Conservation (phyloP, 2,888 invertebrate genomes). For the Clostera curtula region DNA sequence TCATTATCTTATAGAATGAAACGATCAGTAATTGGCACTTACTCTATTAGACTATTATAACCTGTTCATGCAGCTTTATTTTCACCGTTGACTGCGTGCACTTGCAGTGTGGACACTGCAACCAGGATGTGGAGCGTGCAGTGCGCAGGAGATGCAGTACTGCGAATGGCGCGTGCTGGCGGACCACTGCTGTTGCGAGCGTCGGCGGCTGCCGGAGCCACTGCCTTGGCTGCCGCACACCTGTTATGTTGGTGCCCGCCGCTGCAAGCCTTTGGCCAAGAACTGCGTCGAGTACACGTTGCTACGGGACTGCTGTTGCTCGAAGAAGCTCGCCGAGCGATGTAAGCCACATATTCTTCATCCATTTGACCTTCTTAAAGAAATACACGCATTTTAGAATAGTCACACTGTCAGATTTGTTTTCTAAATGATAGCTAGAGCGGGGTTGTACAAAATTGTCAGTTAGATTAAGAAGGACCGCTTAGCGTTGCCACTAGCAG, state of each 20-base stretch:
- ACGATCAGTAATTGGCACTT: too few relatives aligned
- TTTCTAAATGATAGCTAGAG: too few relatives aligned
- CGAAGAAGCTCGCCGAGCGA: constrained; percentile 70
- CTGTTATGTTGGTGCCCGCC: constrained; percentile 77
- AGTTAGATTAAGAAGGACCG: too few relatives aligned
- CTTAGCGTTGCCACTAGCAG: too few relatives aligned
- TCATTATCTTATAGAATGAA: too few relatives aligned
- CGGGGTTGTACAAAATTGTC: too few relatives aligned
- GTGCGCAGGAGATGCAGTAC: constrained; percentile 75
- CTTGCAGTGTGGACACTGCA: constrained; percentile 39
- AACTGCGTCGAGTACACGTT: constrained; percentile 79
- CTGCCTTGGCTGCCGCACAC: constrained; percentile 81
- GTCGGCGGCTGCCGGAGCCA: constrained; percentile 76
- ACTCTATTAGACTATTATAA: too few relatives aligned
- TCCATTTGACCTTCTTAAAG: neutral
- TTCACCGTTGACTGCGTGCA: too few relatives aligned
- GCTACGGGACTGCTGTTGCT: constrained; percentile 79
- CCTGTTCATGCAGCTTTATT: too few relatives aligned
- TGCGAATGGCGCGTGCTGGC: constrained; percentile 75
- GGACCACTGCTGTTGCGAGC: constrained; percentile 72
- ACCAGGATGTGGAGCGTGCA: constrained; percentile 78
- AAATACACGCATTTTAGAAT: too few relatives aligned
- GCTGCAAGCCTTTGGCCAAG: constrained; percentile 74
- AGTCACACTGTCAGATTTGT: too few relatives aligned
- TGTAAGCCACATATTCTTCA: constrained; percentile 62